phyloP scores from a whole-genome alignment of 2,797 vertebrate genomes.

The Petrocephalus sullivani region DNA sequence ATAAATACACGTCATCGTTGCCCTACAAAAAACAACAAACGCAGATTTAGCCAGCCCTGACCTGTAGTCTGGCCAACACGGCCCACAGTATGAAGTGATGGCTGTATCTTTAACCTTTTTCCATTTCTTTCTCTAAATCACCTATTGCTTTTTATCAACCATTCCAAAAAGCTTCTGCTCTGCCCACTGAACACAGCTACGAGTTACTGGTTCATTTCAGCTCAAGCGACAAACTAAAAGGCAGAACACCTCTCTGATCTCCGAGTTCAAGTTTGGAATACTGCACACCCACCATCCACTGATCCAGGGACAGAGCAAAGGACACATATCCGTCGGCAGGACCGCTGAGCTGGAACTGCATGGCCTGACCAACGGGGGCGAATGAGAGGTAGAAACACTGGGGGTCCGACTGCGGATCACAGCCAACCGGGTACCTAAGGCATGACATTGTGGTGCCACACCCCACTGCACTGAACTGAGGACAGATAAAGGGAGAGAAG shows the following conservation, averaged over 20 bases:
- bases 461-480: slow-evolving; percentile 63
- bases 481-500: slow-evolving; percentile 13
- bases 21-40: slow-evolving; percentile 53
- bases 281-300: slow-evolving; percentile 70
- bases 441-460: slow-evolving; percentile 73
- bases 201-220: not conserved
- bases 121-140: not conserved
- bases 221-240: not conserved
- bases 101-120: not conserved
- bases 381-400: slow-evolving; percentile 42
- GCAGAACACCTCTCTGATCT: not conserved
- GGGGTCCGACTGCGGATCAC: slow-evolving; percentile 57
- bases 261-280: not conserved
- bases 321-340: slow-evolving; percentile 69
- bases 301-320: slow-evolving; percentile 72
- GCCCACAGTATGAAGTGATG: not conserved
- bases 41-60: not conserved
- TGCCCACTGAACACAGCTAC: not conserved
- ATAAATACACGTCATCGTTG: slow-evolving; percentile 71
- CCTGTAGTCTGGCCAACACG: not conserved
- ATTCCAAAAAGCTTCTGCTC: not conserved
- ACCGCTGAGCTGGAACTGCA: slow-evolving; percentile 73
- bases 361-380: slow-evolving; percentile 44
- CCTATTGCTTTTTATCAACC: not conserved
- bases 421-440: slow-evolving; percentile 62